Percentiles rank a stretch among this genome's conserved stretches.
Conservation (phyloP, 2,888 invertebrate genomes). For the Scaptodrosophila latifasciaeformis region DNA sequence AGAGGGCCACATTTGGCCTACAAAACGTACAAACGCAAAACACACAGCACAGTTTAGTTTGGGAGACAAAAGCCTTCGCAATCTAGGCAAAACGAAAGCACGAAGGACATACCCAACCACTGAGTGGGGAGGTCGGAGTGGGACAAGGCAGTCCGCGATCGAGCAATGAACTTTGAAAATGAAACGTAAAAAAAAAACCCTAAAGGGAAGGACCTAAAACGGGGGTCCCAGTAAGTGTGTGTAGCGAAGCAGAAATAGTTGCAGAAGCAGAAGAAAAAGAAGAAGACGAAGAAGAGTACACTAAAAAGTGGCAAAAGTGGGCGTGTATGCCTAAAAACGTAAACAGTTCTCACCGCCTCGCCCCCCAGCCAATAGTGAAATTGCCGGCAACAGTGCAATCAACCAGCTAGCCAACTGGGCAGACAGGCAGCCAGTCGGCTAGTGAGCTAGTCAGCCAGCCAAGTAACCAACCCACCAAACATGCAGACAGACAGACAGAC, state of each 20-base stretch:
- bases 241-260: not conserved
- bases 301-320: slow-evolving; percentile 38
- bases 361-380: too few species aligned
- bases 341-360: slow-evolving; percentile 49
- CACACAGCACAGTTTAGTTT: not conserved
- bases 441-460: too few species aligned
- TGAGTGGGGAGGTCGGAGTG: not conserved
- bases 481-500: slow-evolving; percentile 32
- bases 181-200: slow-evolving; percentile 3
- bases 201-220: slow-evolving; percentile 4
- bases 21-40: slow-evolving; percentile 19
- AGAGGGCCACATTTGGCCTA: slow-evolving; percentile 27
- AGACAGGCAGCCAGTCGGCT: too few species aligned
- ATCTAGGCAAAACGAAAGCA: not conserved
- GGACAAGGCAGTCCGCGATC: slow-evolving; percentile 19
- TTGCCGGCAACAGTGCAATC: slow-evolving; percentile 18
- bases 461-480: slow-evolving; percentile 25
- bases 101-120: not conserved
- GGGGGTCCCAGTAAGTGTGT: not conserved
- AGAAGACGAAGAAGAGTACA: not conserved
- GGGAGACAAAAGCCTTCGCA: not conserved
- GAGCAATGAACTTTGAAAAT: slow-evolving; percentile 55
- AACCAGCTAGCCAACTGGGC: too few species aligned
- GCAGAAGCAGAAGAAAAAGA: slow-evolving; percentile 12
- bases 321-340: slow-evolving; percentile 41